phyloP scores from a whole-genome alignment of 2,888 invertebrate genomes.

The Acrobasis repandana region DNA sequence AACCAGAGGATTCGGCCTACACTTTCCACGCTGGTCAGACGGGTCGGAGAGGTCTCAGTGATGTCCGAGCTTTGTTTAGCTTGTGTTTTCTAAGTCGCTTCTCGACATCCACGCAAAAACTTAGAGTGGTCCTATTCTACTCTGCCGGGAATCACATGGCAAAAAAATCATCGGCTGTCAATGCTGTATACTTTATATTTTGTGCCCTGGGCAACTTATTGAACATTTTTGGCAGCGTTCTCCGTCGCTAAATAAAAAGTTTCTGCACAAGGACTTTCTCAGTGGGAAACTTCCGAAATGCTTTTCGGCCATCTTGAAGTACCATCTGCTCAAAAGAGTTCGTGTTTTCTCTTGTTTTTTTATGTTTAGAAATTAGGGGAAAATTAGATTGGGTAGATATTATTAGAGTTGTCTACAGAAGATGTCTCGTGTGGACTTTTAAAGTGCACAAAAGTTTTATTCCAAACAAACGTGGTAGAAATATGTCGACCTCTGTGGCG shows the following conservation, averaged over 20 bases:
- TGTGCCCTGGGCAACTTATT: constrained; percentile 30
- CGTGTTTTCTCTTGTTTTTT: constrained; percentile 13
- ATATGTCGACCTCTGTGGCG: no score
- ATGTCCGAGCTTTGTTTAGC: no score
- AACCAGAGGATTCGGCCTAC: no score
- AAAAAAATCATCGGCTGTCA: no score
- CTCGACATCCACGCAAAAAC: no score
- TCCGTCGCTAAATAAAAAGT: constrained; percentile 23
- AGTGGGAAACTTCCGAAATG: constrained; percentile 20
- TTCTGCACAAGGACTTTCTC: constrained; percentile 20
- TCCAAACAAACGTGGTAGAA: background rate
- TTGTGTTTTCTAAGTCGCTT: no score
- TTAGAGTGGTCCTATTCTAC: no score
- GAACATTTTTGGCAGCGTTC: constrained; percentile 42
- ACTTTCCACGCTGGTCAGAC: no score
- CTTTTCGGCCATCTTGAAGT: constrained; percentile 25
- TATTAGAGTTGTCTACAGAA: background rate
- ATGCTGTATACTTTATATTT: background rate
- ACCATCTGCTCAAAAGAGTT: constrained; percentile 21
- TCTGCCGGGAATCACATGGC: no score
- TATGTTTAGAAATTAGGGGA: constrained; percentile 12
- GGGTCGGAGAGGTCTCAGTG: no score
- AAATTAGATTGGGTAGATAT: background rate
- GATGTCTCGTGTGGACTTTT: background rate
- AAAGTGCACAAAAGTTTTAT: background rate